Base-by-base conservation (phyloP, 2,888 invertebrate species). In the Eupithecia insigniata region DNA sequence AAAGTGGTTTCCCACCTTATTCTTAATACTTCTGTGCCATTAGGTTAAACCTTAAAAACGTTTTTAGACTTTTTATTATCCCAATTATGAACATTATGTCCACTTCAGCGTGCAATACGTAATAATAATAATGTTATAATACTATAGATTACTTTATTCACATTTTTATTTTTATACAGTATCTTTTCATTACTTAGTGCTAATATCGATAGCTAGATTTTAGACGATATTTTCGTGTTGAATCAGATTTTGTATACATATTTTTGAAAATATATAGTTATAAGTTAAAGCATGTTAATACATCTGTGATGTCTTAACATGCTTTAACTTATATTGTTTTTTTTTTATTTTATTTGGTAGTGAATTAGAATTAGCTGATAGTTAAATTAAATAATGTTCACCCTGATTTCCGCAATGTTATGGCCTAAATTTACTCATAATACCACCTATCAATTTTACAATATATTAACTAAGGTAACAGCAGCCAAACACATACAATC, bases 11-110 rank as follows among this genome's bases (percentile, higher is more conserved):
- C 91, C 91, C 91, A 90, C 91, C 91, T 87, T 78, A 81, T 80
- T 78, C 76, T 79, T 75, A 79, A 75, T 84, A 83, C 81, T 71
- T 79, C 79, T 85, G 91, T 91, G 90, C 90, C 90, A 91, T 90
- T 85, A 77, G 60, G n/a, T 61, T 61, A 55, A 61, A 51, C 55
- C 55, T 55, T 55, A 14, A 61, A 26, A 34, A 32, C 30, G n/a
- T 32, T 32, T 32, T 62, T 62, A 62, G 55, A 55, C 55, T 55
- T 39, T 58, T 61, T 61, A 62, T 16, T 60, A 30, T 18, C 60
- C 60, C 60, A 30, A 26, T 26, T 55, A 26, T 22, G n/a, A 66
- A 71, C 10, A 66, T 30, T 66, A 51, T 51, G 32, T 61, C 34
- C 43, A 46, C 16, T 36, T 67, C 46, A 39, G 12, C 39, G 69